phyloP scores from a whole-genome alignment of 2,797 vertebrate genomes.

The Rhinichthys osculus region DNA sequence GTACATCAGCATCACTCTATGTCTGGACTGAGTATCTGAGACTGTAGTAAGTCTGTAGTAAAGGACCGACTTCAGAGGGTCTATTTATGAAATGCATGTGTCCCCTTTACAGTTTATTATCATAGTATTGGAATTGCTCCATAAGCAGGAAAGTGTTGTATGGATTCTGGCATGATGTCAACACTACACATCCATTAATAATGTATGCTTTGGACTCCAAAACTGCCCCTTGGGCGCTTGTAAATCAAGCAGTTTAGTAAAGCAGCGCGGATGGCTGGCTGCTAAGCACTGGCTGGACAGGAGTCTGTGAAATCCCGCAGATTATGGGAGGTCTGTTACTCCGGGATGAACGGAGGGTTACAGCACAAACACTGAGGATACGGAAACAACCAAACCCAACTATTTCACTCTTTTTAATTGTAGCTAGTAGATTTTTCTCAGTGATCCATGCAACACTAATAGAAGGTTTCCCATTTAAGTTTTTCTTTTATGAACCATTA shows the following conservation, averaged over 20 bases:
- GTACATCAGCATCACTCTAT: not conserved
- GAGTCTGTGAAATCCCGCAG: conserved; percentile 43
- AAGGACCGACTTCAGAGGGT: not conserved
- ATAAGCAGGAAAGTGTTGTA: conserved; percentile 19
- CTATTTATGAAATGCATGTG: not conserved
- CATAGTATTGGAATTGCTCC: conserved; percentile 6
- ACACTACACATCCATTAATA: conserved; percentile 52
- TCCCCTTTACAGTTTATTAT: conserved; percentile 25
- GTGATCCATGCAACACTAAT: not conserved
- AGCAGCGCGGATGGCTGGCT: conserved; percentile 38
- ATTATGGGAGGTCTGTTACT: conserved; percentile 36
- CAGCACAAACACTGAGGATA: conserved; percentile 16
- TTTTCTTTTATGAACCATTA: not conserved
- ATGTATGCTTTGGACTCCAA: conserved; percentile 43
- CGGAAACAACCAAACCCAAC: not conserved
- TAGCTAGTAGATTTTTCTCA: not conserved
- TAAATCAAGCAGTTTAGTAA: conserved; percentile 50
- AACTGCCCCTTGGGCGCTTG: conserved; percentile 50
- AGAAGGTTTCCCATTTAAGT: not conserved
- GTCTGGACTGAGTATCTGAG: not conserved
- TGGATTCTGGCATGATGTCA: conserved; percentile 44
- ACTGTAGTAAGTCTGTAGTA: not conserved
- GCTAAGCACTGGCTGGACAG: conserved; percentile 24
- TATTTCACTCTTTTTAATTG: not conserved
- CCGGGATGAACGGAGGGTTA: conserved; percentile 19